Conservation (phyloP, 2,113 vertebrate species). For the Corydoras sp. region DNA sequence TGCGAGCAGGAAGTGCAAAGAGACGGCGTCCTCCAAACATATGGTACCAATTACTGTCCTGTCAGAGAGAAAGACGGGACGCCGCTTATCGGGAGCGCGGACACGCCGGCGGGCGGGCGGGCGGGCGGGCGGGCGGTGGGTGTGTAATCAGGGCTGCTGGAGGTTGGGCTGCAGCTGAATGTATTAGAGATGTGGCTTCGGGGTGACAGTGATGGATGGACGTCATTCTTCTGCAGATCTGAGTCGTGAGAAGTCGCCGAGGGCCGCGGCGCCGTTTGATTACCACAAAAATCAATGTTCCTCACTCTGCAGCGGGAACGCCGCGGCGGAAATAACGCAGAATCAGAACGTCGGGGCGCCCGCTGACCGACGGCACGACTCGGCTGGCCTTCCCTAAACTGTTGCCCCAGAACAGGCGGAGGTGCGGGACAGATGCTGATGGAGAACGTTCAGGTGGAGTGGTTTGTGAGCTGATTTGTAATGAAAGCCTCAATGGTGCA, state of each 20-base stretch:
- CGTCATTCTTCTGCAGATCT: neutral
- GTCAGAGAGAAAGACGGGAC: constrained; percentile 13
- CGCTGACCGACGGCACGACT: too few species aligned
- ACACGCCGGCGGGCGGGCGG: neutral
- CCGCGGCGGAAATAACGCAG: too few species aligned
- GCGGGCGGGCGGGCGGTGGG: neutral
- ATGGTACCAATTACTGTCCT: constrained; percentile 6
- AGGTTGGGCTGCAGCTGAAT: neutral
- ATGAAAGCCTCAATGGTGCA: neutral
- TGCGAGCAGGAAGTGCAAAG: neutral
- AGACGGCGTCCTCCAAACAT: constrained; percentile 1
- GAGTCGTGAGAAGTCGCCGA: neutral
- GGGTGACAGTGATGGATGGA: neutral
- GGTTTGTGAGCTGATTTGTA: too few species aligned
- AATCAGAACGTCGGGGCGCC: too few species aligned
- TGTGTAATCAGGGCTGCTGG: neutral
- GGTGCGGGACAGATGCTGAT: too few species aligned
- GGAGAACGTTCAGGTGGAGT: too few species aligned
- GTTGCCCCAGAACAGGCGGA: too few species aligned
- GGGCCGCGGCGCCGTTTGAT: too few species aligned
- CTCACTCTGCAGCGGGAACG: neutral
- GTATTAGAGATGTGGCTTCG: neutral
- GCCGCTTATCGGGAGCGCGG: neutral
- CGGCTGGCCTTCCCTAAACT: too few species aligned
- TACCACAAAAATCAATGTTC: neutral